Evolutionary conservation across 2,888 invertebrate genomes (phyloP), one percentile per base, ranked within the genome.

Genomic region (Diploptera punctata): DNA sequence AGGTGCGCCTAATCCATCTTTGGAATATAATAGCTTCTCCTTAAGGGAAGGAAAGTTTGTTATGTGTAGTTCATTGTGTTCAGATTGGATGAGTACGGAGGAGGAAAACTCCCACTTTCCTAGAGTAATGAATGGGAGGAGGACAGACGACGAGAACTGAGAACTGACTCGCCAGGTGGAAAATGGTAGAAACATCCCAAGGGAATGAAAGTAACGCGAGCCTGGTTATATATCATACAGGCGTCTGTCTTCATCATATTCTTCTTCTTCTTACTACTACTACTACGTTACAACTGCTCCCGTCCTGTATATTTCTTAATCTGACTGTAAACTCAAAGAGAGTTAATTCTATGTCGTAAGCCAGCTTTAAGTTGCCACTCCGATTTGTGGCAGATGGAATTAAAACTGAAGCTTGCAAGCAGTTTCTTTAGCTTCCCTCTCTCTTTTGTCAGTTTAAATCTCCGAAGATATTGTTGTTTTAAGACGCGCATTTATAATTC

Each of bases 231-330:
- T 54, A 54, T 54, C 54, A 54, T 54, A 54, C 26, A 54, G 54
- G 24, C 26, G 54, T 54, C 54, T 54, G 54, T 54, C 54, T 54
- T 54, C 54, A 54, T 54, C 54, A 54, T 54, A 26, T 54, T 54
- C 3, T 21, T 26, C 26, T 54, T 54, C 9, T 54, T 26, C 26
- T 13, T 26, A 2, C 26, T 4, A 26, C 33, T 33, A 5, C 10
- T 33, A 5, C 10, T 10, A 7, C 10, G 5, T 5, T 10, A 33
- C 7, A 33, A 33, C 33, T 33, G 21, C 26, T 26, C 26, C 13
- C 26, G 33, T 33, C 33, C 10, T 33, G n/a, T n/a, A 9, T 26
- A 26, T 54, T 54, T 54, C 54, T 54, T 54, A 26, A 26, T 26
- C 54, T 54, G 10, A 2, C 21, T 26, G 5, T n/a, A 47, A n/a